Evolutionary conservation across 2,888 invertebrate genomes (phyloP).

Genomic region (Pseudococcus viburni): DNA sequence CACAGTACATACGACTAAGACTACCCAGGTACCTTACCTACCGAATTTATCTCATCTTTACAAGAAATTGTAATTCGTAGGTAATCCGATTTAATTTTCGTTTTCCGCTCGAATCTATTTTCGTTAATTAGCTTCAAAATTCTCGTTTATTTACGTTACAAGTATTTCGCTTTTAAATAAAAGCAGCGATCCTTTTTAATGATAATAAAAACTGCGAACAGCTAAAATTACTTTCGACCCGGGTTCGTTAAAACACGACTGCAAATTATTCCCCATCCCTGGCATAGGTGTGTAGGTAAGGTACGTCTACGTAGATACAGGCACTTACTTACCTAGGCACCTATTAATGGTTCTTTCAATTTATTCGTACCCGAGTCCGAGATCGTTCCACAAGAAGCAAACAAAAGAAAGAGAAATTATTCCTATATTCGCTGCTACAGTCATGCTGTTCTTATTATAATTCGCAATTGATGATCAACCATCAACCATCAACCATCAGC

Average conservation of each 20-base stretch:
- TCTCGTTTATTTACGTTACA: background rate
- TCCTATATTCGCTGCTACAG: background rate
- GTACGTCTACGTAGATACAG: no score
- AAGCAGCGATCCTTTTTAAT: background rate
- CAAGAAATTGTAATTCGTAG: background rate
- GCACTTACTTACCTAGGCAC: no score
- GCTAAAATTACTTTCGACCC: background rate
- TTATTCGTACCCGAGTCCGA: background rate
- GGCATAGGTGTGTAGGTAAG: no score
- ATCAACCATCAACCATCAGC: background rate
- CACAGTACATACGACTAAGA: no score
- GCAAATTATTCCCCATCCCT: background rate
- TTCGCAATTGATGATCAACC: background rate
- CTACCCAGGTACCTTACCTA: background rate
- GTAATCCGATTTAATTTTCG: background rate
- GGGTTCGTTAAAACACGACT: background rate
- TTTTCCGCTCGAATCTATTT: conserved; percentile 3
- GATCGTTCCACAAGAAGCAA: background rate
- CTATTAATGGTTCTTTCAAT: background rate
- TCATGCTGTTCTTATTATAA: background rate
- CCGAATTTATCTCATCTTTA: background rate
- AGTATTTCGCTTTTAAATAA: background rate
- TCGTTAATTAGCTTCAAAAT: background rate
- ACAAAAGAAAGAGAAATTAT: conserved; percentile 27
- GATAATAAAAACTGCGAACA: background rate